Evolutionary conservation across 2,113 vertebrate genomes (phyloP).

Genomic region (Lepisosteus oculatus): DNA sequence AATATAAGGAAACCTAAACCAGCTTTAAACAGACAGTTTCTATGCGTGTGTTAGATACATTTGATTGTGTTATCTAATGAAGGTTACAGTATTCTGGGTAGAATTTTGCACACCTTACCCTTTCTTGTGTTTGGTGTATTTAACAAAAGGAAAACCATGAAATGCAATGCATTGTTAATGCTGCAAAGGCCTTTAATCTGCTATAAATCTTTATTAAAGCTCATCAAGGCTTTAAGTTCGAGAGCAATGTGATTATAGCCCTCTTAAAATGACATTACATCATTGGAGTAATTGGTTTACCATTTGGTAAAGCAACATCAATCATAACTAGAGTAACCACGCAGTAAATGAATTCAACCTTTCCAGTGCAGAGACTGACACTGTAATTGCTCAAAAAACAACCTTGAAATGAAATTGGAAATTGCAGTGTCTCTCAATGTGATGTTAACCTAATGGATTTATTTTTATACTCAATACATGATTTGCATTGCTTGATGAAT

Average conservation of each 20-base stretch:
- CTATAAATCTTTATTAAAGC: conserved; percentile 98
- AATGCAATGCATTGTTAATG: conserved; percentile 98
- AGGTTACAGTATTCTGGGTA: too few relatives aligned
- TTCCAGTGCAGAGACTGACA: conserved; percentile 81
- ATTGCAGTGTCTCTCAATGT: conserved; percentile 72
- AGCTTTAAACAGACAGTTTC: too few relatives aligned
- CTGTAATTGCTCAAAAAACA: conserved; percentile 87
- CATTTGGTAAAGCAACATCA: conserved; percentile 95
- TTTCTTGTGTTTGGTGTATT: conserved; percentile 61
- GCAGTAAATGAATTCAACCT: conserved; percentile 94
- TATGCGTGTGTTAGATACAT: too few relatives aligned
- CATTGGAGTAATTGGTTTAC: conserved; percentile 98
- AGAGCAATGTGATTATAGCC: conserved; percentile 96
- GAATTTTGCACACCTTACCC: too few relatives aligned
- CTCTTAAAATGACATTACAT: conserved; percentile 99
- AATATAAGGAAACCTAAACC: too few relatives aligned
- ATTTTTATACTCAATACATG: conserved; percentile 14
- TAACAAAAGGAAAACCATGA: conserved; percentile 66
- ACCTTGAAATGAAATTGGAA: conserved; percentile 73
- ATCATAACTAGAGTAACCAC: conserved; percentile 93
- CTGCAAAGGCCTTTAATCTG: conserved; percentile 92
- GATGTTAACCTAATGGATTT: conserved; percentile 70
- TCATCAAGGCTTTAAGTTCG: conserved; percentile 91
- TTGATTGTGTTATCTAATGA: too few relatives aligned
- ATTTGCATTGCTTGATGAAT: conserved; percentile 4